phyloP scores from a whole-genome alignment of 2,113 vertebrate species.

The Paramormyrops kingsleyae region DNA sequence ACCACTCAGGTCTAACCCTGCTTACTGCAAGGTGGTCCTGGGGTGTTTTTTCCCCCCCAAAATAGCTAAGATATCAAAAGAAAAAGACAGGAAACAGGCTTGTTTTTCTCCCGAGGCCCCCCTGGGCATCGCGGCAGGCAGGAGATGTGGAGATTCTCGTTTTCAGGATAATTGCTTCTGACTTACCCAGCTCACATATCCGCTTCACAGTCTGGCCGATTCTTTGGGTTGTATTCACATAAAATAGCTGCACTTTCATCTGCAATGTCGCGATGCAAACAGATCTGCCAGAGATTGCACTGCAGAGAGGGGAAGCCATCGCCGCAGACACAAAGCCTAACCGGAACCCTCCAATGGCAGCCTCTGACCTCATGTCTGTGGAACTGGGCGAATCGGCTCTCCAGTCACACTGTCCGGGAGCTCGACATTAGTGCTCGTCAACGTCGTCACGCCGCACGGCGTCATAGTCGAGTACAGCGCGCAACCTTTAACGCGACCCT shows the following conservation, averaged over 20 bases:
- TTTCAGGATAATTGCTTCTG: slow-evolving; percentile 1
- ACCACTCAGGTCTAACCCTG: neutral
- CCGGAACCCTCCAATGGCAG: neutral
- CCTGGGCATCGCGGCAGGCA: neutral
- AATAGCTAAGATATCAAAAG: neutral
- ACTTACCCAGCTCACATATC: neutral
- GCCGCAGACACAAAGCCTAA: neutral
- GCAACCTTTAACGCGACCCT: neutral
- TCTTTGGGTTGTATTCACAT: neutral
- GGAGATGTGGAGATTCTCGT: neutral
- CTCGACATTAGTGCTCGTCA: neutral
- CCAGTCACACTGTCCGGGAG: neutral
- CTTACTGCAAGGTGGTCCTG: neutral
- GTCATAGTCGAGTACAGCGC: neutral
- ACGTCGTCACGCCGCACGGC: neutral
- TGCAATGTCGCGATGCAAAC: neutral
- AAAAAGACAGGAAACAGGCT: neutral
- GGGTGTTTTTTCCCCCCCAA: neutral
- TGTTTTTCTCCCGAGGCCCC: neutral
- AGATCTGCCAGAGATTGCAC: neutral
- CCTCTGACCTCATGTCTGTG: neutral
- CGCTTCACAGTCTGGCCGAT: neutral
- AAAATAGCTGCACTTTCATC: neutral
- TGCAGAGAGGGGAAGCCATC: neutral
- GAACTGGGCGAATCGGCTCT: neutral